phyloP scores from a whole-genome alignment of 2,797 vertebrate genomes.

The Kryptolebias ocellatus region DNA sequence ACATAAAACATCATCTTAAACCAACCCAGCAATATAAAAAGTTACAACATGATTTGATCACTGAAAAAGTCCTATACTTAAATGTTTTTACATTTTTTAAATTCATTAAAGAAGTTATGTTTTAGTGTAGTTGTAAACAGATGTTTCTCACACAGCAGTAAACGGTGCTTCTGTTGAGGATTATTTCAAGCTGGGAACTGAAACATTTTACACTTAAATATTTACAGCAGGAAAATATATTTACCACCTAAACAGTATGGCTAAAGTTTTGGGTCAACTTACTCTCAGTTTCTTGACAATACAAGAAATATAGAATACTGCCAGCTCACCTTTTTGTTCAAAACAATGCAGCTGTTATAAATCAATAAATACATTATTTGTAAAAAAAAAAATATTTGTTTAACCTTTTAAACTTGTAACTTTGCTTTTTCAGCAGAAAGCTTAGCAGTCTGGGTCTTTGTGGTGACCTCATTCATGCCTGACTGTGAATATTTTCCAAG shows the following conservation, averaged over 20 bases:
- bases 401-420: slow-evolving; percentile 34
- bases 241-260: neutral
- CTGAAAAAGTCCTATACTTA: too few relatives aligned
- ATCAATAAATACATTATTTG: slow-evolving; percentile 44
- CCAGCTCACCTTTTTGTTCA: too few relatives aligned
- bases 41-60: too few relatives aligned
- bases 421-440: slow-evolving; percentile 59
- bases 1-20: too few relatives aligned
- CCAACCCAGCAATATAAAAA: too few relatives aligned
- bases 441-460: slow-evolving; percentile 43
- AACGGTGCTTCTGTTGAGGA: neutral
- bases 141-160: slow-evolving; percentile 3
- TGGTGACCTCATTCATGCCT: slow-evolving; percentile 63
- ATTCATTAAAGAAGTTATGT: too few relatives aligned
- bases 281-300: too few relatives aligned
- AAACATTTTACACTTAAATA: slow-evolving; percentile 3
- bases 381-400: slow-evolving; percentile 33
- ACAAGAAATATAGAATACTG: too few relatives aligned
- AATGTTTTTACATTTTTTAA: too few relatives aligned
- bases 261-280: too few relatives aligned
- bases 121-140: neutral
- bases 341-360: slow-evolving; percentile 5
- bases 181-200: too few relatives aligned
- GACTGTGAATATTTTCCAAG: slow-evolving; percentile 70
- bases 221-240: neutral